Evolutionary conservation across 2,113 vertebrate genomes (phyloP).

Genomic region (Coreoperca whiteheadi): DNA sequence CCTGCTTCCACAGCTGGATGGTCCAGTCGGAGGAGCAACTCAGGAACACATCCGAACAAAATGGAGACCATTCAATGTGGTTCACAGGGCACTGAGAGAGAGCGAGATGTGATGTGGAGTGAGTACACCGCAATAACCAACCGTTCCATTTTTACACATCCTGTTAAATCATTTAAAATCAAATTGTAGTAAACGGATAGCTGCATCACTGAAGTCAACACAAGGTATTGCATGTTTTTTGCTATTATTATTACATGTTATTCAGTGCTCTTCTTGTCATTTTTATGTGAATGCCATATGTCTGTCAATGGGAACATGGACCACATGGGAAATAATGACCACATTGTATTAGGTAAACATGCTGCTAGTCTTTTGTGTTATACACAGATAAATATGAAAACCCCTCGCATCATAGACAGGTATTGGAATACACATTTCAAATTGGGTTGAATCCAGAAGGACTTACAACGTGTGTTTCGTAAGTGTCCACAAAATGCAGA

Average conservation of each 20-base stretch:
- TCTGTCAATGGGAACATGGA: too few species aligned
- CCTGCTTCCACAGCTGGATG: conserved; percentile 89
- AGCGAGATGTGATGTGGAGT: not conserved
- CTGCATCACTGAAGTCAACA: not conserved
- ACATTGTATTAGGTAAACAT: not conserved
- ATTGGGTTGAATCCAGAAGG: not conserved
- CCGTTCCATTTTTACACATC: not conserved
- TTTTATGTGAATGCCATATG: too few species aligned
- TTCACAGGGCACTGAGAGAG: conserved; percentile 87
- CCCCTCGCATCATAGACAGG: not conserved
- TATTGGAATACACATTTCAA: not conserved
- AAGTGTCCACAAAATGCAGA: conserved; percentile 86
- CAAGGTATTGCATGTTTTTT: not conserved
- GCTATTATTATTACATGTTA: not conserved
- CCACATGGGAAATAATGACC: too few species aligned
- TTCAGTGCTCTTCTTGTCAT: too few species aligned
- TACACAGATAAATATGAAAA: not conserved
- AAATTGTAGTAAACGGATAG: not conserved
- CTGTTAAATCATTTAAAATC: too few species aligned
- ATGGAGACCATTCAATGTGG: conserved; percentile 89
- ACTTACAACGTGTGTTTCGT: conserved; percentile 88
- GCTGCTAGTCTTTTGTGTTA: not conserved
- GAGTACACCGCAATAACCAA: not conserved
- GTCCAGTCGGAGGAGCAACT: conserved; percentile 95
- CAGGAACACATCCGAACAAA: conserved; percentile 87